Base-by-base conservation (phyloP, 2,113 vertebrate species). In the Piaya cayana region DNA sequence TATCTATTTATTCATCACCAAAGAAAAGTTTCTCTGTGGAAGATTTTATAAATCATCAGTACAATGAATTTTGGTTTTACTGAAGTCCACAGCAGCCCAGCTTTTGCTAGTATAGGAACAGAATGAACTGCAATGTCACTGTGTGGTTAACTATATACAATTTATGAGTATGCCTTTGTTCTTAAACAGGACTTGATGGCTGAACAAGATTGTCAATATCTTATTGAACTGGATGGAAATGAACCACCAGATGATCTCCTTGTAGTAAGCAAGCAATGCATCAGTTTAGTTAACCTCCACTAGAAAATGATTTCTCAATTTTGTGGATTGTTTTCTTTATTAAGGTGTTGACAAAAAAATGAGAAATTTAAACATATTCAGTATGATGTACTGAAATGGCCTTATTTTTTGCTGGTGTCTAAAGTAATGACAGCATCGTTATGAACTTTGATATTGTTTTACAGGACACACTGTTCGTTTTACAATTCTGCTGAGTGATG, bases 201-300 rank as follows among this genome's bases (percentile, higher is more conserved):
- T 84, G 96, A 97, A 43, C 98, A 98, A 15, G 97, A 98, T 92
- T 97, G 98, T 22, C 97, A 98, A 5, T 98, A 97, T 89, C 93
- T 99, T 65, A 97, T 99, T 95, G 99, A 99, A 87, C 92, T 99
- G 56, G 98, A 99, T 97, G 99, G 99, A 97, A 98, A 98, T 94
- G 98, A 97, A 58, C 72, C 96, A 64, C 92, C 97, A 69, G 98
- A 98, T 29, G 97, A 98, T 37, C 97, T 99, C 50, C 97, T 98
- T 86, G 47, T 50, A 56, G 99, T 99, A 96, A 98, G 97, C 92
- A 37, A 81, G 29, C 9, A 50, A 27, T 34, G 34, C 7, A 39
- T 21, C 56, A 79, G 32, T 16, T 43, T 47, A 43, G 11, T 71
- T 78, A 60, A 67, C 27, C 43, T 63, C 26, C 14, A 37, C 15